These are phyloP conservation scores for Troglohyphantes excavatus DNA, from an alignment of 2,888 invertebrate species.

Conservation along the genomic window DNA sequence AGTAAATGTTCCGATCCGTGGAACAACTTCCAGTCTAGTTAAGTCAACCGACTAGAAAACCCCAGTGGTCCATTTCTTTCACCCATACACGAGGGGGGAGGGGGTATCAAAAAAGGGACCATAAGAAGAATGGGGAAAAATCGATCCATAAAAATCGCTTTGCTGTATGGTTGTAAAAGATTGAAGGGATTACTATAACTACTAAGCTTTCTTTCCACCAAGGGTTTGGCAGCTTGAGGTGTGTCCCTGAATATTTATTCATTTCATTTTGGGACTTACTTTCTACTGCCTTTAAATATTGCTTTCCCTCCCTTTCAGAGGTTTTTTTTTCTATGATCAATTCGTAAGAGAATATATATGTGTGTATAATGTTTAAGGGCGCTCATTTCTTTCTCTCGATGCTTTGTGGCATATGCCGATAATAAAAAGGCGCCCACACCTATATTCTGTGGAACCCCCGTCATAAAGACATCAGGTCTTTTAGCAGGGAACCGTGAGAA, in stretches of 20 bases:
- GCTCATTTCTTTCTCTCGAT: constrained; percentile 49
- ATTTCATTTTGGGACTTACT: constrained; percentile 67
- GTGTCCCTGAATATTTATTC: constrained; percentile 72
- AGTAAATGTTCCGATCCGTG: constrained; percentile 61
- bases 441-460: constrained; percentile 45
- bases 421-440: constrained; percentile 76
- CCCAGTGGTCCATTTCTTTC: constrained; percentile 68
- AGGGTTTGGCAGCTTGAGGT: constrained; percentile 61
- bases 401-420: constrained; percentile 45
- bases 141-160: constrained; percentile 76
- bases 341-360: constrained; percentile 54
- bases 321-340: constrained; percentile 56
- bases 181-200: constrained; percentile 62
- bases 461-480: constrained; percentile 75
- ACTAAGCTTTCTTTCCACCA: constrained; percentile 34
- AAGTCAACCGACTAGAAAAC: constrained; percentile 74
- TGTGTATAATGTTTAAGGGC: constrained; percentile 69
- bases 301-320: constrained; percentile 10
- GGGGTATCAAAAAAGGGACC: constrained; percentile 19
- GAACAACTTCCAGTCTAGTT: constrained; percentile 67
- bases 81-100: constrained; percentile 17
- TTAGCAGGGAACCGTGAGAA: constrained; percentile 63
- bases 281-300: constrained; percentile 43
- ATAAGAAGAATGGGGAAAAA: constrained; percentile 30
- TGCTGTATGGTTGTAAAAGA: constrained; percentile 73